A percentile compares a stretch with the other conserved stretches of the same genome.
These are phyloP conservation scores for Protodeltote pygarga DNA, from an alignment of 2,888 invertebrate genomes.

Conservation along the genomic window DNA sequence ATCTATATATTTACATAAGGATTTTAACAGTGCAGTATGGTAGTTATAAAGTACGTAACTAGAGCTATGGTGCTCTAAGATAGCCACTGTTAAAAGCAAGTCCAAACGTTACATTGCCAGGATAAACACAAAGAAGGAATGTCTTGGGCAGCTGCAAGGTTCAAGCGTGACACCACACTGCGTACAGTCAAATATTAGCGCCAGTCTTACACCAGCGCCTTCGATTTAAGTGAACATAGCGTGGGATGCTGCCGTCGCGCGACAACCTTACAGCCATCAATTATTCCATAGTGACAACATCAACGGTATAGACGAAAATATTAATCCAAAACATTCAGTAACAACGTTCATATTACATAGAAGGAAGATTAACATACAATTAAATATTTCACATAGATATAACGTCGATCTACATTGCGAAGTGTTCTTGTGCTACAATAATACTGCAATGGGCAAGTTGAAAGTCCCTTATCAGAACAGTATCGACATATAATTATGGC, in stretches of 20 bases:
- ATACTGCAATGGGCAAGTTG: conserved; percentile 54
- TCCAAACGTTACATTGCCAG: conserved; percentile 73
- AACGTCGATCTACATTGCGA: conserved; percentile 54
- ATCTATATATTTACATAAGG: conserved; percentile 86
- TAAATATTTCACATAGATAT: conserved; percentile 47
- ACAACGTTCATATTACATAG: conserved; percentile 57
- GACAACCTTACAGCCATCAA: conserved; percentile 63
- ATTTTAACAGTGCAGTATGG: conserved; percentile 84
- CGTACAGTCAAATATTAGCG: conserved; percentile 76
- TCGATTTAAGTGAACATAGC: conserved; percentile 78
- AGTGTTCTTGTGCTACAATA: conserved; percentile 61
- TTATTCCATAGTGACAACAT: conserved; percentile 58
- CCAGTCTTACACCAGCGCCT: no score
- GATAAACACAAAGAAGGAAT: conserved; percentile 64
- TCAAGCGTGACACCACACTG: conserved; percentile 71
- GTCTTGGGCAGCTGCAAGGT: conserved; percentile 61
- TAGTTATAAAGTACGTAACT: conserved; percentile 69
- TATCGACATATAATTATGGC: conserved; percentile 45
- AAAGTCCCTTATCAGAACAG: conserved; percentile 45
- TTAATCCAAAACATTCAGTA: conserved; percentile 57
- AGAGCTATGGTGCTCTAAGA: conserved; percentile 72
- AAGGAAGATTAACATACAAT: conserved; percentile 52
- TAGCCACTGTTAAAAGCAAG: conserved; percentile 69
- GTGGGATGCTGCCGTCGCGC: conserved; percentile 80
- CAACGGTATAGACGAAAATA: conserved; percentile 53